Conservation (phyloP, 2,113 vertebrate species). For the Megalops atlanticus region DNA sequence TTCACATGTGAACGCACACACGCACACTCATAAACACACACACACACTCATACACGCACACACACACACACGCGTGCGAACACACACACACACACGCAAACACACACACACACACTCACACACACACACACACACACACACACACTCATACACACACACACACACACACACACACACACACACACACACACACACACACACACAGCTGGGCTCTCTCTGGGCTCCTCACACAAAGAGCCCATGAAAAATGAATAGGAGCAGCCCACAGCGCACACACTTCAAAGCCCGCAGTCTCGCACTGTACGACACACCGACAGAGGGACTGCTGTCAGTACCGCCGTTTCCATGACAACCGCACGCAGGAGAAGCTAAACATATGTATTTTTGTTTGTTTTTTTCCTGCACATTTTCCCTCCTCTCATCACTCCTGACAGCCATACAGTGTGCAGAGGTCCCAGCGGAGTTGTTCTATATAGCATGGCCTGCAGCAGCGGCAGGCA, state of each 20-base stretch:
- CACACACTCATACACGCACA: no score
- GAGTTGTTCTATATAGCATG: conserved; percentile 56
- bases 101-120: no score
- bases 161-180: background rate
- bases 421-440: background rate
- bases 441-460: conserved; percentile 38
- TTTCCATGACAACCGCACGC: conserved; percentile 61
- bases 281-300: conserved; percentile 6
- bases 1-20: background rate
- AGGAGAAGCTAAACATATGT: conserved; percentile 20
- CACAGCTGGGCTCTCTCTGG: conserved; percentile 7
- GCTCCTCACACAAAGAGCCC: conserved; percentile 13
- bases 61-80: no score
- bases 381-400: conserved; percentile 23
- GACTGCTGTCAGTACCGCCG: conserved; percentile 48
- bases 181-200: conserved; percentile 14
- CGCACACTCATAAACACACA: no score
- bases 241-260: conserved; percentile 12
- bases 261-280: conserved; percentile 24
- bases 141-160: no score
- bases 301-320: conserved; percentile 48
- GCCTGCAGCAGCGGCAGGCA: conserved; percentile 49
- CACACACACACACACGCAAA: conserved; percentile 10
- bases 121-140: no score
- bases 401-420: conserved; percentile 8